These are phyloP conservation scores for Thripadectes ignobilis DNA, from an alignment of 2,797 vertebrate species.

Conservation along the genomic window DNA sequence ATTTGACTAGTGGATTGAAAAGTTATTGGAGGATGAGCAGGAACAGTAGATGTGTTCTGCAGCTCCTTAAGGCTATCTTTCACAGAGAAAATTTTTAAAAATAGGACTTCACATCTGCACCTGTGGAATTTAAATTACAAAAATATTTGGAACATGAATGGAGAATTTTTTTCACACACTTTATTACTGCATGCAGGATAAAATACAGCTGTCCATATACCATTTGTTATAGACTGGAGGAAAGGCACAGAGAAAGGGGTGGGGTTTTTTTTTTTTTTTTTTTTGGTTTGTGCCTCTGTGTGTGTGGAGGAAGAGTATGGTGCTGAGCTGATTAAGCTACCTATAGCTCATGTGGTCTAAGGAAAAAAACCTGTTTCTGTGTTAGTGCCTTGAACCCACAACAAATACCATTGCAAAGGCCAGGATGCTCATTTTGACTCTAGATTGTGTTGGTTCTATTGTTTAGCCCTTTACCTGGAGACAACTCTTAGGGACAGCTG, in stretches of 20 bases:
- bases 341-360: background rate
- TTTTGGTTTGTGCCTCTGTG: accelerated
- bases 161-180: background rate
- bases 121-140: background rate
- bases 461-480: background rate
- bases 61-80: background rate
- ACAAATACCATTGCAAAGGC: slow-evolving; percentile 1
- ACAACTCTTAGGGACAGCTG: background rate
- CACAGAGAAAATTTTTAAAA: background rate
- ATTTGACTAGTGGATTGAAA: background rate
- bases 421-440: background rate
- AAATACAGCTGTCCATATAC: background rate
- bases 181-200: background rate
- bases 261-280: too few species aligned
- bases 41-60: background rate
- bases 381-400: background rate
- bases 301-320: background rate
- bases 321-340: background rate
- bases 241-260: background rate
- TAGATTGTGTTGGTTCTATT: background rate
- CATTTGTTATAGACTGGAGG: background rate
- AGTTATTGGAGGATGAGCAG: background rate
- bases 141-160: background rate
- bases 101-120: background rate
- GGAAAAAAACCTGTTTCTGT: background rate